These are phyloP conservation scores for Triops cancriformis DNA, from an alignment of 1,140 invertebrate species.

Conservation along the genomic window DNA sequence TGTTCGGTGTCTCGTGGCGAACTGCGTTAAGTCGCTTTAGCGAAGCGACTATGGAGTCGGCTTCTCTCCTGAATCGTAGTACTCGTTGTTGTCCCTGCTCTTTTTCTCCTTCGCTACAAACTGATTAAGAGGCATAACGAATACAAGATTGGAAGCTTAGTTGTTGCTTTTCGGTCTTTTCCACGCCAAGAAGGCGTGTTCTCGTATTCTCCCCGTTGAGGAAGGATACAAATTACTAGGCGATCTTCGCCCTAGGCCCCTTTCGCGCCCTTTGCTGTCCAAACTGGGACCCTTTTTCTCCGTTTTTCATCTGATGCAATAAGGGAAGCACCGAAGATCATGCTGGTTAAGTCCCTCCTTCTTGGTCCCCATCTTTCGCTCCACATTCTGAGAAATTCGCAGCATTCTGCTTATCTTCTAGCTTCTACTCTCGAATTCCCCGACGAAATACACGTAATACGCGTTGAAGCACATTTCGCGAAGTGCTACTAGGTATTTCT, in stretches of 20 bases:
- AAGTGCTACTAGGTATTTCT: no score
- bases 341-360: background rate
- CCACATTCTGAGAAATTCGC: no score
- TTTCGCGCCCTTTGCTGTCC: background rate
- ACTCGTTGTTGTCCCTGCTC: background rate
- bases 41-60: background rate
- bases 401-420: no score
- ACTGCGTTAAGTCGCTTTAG: background rate
- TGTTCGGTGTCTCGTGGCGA: background rate
- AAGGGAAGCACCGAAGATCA: background rate
- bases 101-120: background rate
- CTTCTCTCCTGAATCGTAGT: background rate
- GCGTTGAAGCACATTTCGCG: no score
- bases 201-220: background rate
- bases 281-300: background rate
- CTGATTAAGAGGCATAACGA: background rate
- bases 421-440: no score
- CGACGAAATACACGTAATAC: no score
- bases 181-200: background rate
- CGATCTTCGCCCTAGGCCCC: background rate
- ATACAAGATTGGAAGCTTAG: background rate
- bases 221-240: background rate
- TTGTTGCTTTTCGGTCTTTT: background rate
- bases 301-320: constrained; percentile 4
- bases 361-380: no score